Base-by-base conservation (phyloP, 1,140 invertebrate genomes). In the Metaphire vulgaris region DNA sequence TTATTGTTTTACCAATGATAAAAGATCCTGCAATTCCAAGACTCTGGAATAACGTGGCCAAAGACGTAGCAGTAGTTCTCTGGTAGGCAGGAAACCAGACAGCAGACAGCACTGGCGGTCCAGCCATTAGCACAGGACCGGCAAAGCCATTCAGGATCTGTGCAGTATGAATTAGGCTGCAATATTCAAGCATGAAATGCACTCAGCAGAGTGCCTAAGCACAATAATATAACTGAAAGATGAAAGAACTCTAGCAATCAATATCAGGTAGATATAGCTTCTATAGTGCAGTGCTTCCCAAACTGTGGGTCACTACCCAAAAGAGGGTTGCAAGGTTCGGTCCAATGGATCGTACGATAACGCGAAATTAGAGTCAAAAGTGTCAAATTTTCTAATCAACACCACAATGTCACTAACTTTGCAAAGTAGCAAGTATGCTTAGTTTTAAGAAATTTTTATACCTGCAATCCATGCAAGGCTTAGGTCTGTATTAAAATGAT, bases 91-190 rank as follows among this genome's bases (percentile, higher is more conserved):
- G 82, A 72, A 84, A 83, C 83, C 83, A 84, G 33, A 79, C 71
- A 28, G 79, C 79, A 29, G 82, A 81, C 14, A 83, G 56, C 1
- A 84, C 72, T 0, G 84, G 72, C 0, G 83, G 82, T 0, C 81
- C 83, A 21, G 82, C 78, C 41, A 81, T 79, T 1, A 83, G 79
- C 12, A 83, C 79, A 0, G 82, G 80, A 2, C 83, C 83, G 21
- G 82, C 81, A 41, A 84, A 77, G 1, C 85, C 85, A 74, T 83
- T 81, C n/a, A 86, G 28, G n/a, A 85, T 74, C 69, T 78, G 78
- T 21, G 79, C 77, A 16, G 67, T 69, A 65, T 79, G 75, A 16
- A 81, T 79, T 28, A 81, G 76, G 81, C 82, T 83, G 75, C n/a
- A 31, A 2, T 26, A 28, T 12, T 69, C 2, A 26, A 69, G 14